Percentiles rank a stretch among this genome's conserved stretches.
Evolutionary conservation across 2,888 invertebrate species (phyloP).

Genomic region (Nemotelus pantherinus): DNA sequence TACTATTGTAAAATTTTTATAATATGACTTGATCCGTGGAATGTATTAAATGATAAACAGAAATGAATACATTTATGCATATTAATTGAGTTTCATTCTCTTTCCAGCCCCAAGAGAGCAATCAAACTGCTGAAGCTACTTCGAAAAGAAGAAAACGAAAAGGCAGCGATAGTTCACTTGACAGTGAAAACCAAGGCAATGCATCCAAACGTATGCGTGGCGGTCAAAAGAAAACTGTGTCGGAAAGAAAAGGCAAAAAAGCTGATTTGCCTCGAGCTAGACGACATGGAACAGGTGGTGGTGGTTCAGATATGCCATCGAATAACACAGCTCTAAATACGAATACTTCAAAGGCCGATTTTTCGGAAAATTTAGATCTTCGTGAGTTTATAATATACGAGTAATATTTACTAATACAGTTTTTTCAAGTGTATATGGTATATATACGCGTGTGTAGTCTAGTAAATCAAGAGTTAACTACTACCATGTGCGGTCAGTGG

Average conservation of each 20-base stretch:
- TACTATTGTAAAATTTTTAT: too few species aligned
- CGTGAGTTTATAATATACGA: too few species aligned
- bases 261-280: conserved; percentile 4
- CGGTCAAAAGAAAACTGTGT: not conserved
- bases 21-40: too few species aligned
- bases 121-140: not conserved
- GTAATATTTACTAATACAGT: too few species aligned
- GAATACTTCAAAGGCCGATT: not conserved
- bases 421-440: too few species aligned
- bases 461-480: too few species aligned
- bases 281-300: not conserved
- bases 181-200: not conserved
- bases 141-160: not conserved
- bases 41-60: too few species aligned
- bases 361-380: not conserved
- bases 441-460: too few species aligned
- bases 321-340: not conserved
- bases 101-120: not conserved
- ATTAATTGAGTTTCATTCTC: not conserved
- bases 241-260: conserved; percentile 6
- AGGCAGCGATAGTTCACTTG: conserved; percentile 1
- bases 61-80: too few species aligned
- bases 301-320: not conserved
- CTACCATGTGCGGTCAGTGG: too few species aligned
- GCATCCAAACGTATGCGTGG: conserved; percentile 15